A percentile compares a stretch with the other conserved stretches of the same genome.
These are phyloP conservation scores for Cheilinus undulatus DNA, from an alignment of 2,113 vertebrate genomes.

Conservation along the genomic window DNA sequence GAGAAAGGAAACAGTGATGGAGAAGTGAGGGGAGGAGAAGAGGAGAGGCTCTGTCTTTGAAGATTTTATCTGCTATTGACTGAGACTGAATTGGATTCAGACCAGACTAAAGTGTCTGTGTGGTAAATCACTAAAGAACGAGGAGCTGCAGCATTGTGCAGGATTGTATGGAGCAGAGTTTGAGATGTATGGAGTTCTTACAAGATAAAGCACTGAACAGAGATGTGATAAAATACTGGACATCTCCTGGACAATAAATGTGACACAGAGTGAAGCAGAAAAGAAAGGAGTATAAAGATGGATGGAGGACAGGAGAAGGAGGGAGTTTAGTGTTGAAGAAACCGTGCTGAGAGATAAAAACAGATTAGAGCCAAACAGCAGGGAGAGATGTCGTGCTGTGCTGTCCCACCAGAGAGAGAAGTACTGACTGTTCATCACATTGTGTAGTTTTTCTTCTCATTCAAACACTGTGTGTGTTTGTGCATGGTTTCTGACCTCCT, in stretches of 20 bases:
- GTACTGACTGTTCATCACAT: too few relatives aligned
- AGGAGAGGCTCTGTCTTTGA: slow-evolving; percentile 39
- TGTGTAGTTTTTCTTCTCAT: too few relatives aligned
- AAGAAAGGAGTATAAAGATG: background rate
- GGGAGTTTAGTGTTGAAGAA: too few relatives aligned
- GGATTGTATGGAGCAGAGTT: background rate
- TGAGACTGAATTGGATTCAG: slow-evolving; percentile 45
- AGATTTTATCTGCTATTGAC: slow-evolving; percentile 58
- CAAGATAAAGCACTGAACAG: background rate
- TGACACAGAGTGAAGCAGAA: background rate
- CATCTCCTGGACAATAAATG: too few relatives aligned
- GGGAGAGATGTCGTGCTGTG: too few relatives aligned
- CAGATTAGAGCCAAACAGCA: too few relatives aligned
- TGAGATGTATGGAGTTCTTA: background rate
- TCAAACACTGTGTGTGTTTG: too few relatives aligned
- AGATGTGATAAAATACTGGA: too few relatives aligned
- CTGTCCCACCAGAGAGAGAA: too few relatives aligned
- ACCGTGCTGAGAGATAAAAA: too few relatives aligned
- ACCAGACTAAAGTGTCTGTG: slow-evolving; percentile 27
- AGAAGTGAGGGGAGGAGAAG: slow-evolving; percentile 37
- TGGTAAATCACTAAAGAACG: slow-evolving; percentile 20
- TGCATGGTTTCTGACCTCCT: too few relatives aligned
- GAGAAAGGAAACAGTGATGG: slow-evolving; percentile 41
- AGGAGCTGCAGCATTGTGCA: background rate
- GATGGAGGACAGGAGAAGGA: slow-evolving; percentile 28